These are phyloP conservation scores for Silvanus unidentatus DNA, from an alignment of 2,888 invertebrate genomes.

Conservation along the genomic window DNA sequence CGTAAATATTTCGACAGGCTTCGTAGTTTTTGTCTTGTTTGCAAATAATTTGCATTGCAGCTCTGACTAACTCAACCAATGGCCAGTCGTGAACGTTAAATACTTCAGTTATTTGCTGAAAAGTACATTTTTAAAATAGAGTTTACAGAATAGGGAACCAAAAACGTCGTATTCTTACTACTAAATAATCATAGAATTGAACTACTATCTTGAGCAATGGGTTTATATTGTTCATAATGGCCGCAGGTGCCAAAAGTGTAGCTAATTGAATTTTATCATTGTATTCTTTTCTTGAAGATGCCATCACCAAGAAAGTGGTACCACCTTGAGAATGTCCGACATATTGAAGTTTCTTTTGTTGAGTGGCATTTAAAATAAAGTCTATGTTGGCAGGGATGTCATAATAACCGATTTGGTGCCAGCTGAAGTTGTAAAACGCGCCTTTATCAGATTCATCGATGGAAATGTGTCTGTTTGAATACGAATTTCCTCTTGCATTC, in stretches of 20 bases:
- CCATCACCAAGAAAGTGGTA: constrained; percentile 60
- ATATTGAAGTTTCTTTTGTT: constrained; percentile 59
- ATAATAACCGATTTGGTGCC: constrained; percentile 70
- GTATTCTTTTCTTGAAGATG: constrained; percentile 56
- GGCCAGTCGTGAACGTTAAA: too few relatives aligned
- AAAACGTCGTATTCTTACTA: too few relatives aligned
- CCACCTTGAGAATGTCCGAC: constrained; percentile 76
- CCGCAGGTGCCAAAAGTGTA: constrained; percentile 63
- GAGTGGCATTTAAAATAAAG: constrained; percentile 54
- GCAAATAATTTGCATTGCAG: too few relatives aligned
- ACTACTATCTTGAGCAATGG: too few relatives aligned
- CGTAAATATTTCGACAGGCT: too few relatives aligned
- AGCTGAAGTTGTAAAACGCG: constrained; percentile 65
- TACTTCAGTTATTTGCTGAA: too few relatives aligned
- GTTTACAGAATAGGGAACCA: too few relatives aligned
- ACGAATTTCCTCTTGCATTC: not conserved
- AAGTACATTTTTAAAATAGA: too few relatives aligned
- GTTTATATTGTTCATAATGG: constrained; percentile 26
- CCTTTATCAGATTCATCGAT: constrained; percentile 42
- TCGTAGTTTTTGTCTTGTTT: too few relatives aligned
- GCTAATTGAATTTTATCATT: constrained; percentile 58
- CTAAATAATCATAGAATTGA: too few relatives aligned
- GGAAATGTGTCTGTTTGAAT: constrained; percentile 47
- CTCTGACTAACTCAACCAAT: too few relatives aligned
- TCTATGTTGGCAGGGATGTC: constrained; percentile 79